A percentile compares a stretch with the other conserved stretches of the same genome.
Evolutionary conservation across 2,888 invertebrate species (phyloP).

Genomic region (Ophion obscuratus): DNA sequence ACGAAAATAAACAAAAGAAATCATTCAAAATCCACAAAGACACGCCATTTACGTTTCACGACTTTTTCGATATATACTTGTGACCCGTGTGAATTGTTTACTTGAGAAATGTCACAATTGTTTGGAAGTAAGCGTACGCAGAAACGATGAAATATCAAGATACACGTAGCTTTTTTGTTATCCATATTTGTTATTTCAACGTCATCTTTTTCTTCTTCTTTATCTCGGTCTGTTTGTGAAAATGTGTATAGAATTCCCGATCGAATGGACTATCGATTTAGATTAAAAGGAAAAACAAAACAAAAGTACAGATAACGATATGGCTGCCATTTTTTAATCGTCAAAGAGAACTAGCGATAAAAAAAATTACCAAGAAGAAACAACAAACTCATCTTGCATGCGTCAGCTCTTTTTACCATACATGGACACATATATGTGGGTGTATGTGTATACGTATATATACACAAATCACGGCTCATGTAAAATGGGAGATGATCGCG

Average conservation of each 20-base stretch:
- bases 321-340: slow-evolving; percentile 79
- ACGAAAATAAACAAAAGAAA: slow-evolving; percentile 16
- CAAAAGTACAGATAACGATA: slow-evolving; percentile 71
- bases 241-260: neutral
- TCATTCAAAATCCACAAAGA: slow-evolving; percentile 19
- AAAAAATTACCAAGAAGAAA: slow-evolving; percentile 47
- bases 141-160: neutral
- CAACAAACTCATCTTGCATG: slow-evolving; percentile 68
- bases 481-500: slow-evolving; percentile 13
- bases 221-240: neutral
- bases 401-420: slow-evolving; percentile 72
- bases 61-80: slow-evolving; percentile 11
- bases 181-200: neutral
- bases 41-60: neutral
- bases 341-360: slow-evolving; percentile 60
- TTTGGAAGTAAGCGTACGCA: neutral
- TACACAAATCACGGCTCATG: neutral
- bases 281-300: slow-evolving; percentile 26
- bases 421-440: slow-evolving; percentile 22
- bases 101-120: neutral
- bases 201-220: neutral
- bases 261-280: slow-evolving; percentile 44
- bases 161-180: neutral
- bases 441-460: neutral
- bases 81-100: neutral